A percentile compares a stretch with the other conserved stretches of the same genome.
phyloP scores from a whole-genome alignment of 1,140 invertebrate genomes.

The Penaeus vannamei region DNA sequence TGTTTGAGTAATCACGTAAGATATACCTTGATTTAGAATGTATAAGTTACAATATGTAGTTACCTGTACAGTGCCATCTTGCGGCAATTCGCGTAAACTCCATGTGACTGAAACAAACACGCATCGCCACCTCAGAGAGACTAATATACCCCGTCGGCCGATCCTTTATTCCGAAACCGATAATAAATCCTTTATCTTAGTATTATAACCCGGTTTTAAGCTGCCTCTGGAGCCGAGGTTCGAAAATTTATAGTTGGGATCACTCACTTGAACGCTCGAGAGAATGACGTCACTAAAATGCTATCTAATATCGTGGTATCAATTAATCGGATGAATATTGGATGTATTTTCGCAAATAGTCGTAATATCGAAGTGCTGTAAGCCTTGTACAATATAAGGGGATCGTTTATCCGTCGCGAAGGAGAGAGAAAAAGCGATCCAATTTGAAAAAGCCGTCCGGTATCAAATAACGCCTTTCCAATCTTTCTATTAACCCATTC shows the following conservation, averaged over 20 bases:
- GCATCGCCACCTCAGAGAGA: not conserved
- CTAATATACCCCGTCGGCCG: slow-evolving; percentile 29
- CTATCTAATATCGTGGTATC: too few relatives aligned
- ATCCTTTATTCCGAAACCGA: slow-evolving; percentile 47
- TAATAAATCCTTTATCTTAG: slow-evolving; percentile 54
- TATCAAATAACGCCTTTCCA: slow-evolving; percentile 52
- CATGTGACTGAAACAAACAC: not conserved
- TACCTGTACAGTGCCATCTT: not conserved
- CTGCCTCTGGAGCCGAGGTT: not conserved
- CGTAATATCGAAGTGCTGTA: too few relatives aligned
- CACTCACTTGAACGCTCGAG: not conserved
- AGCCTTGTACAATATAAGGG: too few relatives aligned
- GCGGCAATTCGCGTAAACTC: not conserved
- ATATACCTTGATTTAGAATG: too few relatives aligned
- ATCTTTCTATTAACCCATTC: slow-evolving; percentile 58
- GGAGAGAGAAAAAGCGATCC: slow-evolving; percentile 23
- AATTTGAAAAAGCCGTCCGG: slow-evolving; percentile 24
- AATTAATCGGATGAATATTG: too few relatives aligned
- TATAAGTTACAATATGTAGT: too few relatives aligned
- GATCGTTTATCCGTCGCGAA: too few relatives aligned
- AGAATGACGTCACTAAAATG: too few relatives aligned
- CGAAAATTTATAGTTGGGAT: not conserved
- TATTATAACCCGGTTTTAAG: slow-evolving; percentile 36
- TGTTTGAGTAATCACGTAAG: too few relatives aligned
- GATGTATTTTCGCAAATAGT: too few relatives aligned